phyloP scores from a whole-genome alignment of 2,113 vertebrate species.

The Tachycineta bicolor region DNA sequence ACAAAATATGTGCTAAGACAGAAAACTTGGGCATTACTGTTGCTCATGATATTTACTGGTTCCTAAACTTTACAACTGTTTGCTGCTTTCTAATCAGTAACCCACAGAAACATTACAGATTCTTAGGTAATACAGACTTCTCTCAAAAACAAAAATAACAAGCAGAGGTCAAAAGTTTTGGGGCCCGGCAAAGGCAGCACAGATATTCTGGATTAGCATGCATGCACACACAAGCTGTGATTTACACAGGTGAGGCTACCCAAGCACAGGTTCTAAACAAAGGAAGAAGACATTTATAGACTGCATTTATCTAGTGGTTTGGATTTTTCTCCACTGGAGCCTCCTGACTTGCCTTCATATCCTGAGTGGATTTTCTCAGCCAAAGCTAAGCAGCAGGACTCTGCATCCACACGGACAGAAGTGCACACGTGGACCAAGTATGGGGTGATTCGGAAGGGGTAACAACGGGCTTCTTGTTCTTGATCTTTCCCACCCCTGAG shows the following conservation, averaged over 20 bases:
- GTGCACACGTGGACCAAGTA: conserved; percentile 80
- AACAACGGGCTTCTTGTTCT: conserved; percentile 77
- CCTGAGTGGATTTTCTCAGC: conserved; percentile 89
- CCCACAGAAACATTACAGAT: background rate
- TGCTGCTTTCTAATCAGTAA: background rate
- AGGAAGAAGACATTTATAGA: background rate
- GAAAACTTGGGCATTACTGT: background rate
- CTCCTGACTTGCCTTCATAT: conserved; percentile 82
- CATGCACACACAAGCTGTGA: background rate
- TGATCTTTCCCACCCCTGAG: conserved; percentile 79
- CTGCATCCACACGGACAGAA: conserved; percentile 61
- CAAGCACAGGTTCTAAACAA: background rate
- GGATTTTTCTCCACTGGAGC: background rate
- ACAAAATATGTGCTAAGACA: background rate
- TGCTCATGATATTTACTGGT: background rate
- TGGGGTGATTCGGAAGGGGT: conserved; percentile 84
- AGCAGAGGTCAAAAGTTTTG: background rate
- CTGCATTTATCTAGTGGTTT: background rate
- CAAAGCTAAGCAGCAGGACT: conserved; percentile 84
- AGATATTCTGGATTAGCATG: background rate
- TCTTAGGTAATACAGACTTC: background rate
- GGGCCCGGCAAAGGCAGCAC: background rate
- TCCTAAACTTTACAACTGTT: background rate
- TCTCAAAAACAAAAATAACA: background rate
- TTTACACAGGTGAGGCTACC: background rate